Evolutionary conservation across 2,113 vertebrate species (phyloP).

Genomic region (Rhegmatorhina hoffmannsi): DNA sequence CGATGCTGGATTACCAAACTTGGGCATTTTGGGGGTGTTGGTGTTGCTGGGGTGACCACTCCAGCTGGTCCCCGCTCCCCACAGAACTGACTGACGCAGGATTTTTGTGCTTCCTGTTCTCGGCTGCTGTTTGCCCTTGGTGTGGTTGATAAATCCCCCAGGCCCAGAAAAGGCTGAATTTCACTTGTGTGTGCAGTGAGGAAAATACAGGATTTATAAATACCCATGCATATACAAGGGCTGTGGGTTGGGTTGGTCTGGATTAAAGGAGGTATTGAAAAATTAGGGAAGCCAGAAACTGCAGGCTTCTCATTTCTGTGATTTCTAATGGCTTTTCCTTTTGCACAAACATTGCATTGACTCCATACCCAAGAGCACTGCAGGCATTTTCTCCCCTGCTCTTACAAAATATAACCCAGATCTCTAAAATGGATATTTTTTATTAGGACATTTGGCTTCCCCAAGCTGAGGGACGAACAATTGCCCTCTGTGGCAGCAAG

Average conservation of each 20-base stretch:
- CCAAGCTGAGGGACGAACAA: slow-evolving; percentile 13
- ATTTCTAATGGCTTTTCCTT: slow-evolving; percentile 68
- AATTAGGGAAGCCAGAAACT: slow-evolving; percentile 63
- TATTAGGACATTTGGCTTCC: slow-evolving; percentile 27
- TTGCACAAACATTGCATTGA: slow-evolving; percentile 58
- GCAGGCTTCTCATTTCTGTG: slow-evolving; percentile 56
- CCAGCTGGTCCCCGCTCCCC: rapidly evolving
- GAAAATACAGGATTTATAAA: slow-evolving; percentile 63
- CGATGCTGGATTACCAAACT: background rate
- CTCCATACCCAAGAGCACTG: slow-evolving; percentile 44
- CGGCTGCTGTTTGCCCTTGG: background rate
- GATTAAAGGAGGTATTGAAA: slow-evolving; percentile 71
- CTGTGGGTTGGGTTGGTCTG: slow-evolving; percentile 57
- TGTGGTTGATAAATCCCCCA: slow-evolving; percentile 18
- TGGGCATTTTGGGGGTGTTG: background rate
- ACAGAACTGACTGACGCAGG: background rate
- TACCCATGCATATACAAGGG: slow-evolving; percentile 43
- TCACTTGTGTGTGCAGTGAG: slow-evolving; percentile 47
- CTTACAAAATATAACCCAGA: slow-evolving; percentile 15
- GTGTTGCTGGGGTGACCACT: background rate
- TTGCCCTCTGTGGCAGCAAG: slow-evolving; percentile 3
- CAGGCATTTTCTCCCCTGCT: slow-evolving; percentile 25
- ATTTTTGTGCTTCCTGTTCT: background rate
- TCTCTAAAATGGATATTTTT: slow-evolving; percentile 48
- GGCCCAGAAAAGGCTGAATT: slow-evolving; percentile 58